Percentiles rank a stretch among this genome's conserved stretches.
Conservation (phyloP, 2,113 vertebrate species). For the Oxygymnocypris stewartii region DNA sequence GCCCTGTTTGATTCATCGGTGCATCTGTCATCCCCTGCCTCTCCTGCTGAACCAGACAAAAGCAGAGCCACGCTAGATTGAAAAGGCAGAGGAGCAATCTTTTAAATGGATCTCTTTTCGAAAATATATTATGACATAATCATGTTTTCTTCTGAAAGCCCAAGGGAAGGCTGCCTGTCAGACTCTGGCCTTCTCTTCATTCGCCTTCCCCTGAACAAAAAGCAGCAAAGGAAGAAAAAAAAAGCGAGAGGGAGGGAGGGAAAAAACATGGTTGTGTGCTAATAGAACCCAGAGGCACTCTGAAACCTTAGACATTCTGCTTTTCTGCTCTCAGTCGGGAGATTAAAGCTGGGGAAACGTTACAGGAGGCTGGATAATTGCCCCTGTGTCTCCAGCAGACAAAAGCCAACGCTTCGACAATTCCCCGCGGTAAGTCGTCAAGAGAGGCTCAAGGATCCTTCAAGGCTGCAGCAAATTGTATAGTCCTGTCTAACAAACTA, state of each 20-base stretch:
- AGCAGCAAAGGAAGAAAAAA: conserved; percentile 53
- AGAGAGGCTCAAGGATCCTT: conserved; percentile 77
- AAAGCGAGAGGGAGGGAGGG: background rate
- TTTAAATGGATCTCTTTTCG: conserved; percentile 76
- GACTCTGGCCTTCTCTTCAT: conserved; percentile 66
- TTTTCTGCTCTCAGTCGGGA: conserved; percentile 74
- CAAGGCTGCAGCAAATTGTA: conserved; percentile 77
- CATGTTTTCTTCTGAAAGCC: conserved; percentile 77
- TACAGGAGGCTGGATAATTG: conserved; percentile 79
- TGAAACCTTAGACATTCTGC: conserved; percentile 76
- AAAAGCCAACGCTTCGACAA: conserved; percentile 78
- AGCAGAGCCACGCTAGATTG: conserved; percentile 69
- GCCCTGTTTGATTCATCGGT: conserved; percentile 66
- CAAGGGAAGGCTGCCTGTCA: conserved; percentile 74
- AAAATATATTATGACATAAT: conserved; percentile 82
- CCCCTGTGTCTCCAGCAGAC: conserved; percentile 74
- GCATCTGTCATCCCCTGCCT: conserved; percentile 67
- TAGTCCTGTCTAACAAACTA: conserved; percentile 79
- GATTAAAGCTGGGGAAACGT: conserved; percentile 81
- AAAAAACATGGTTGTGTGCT: conserved; percentile 68
- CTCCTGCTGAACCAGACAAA: conserved; percentile 68
- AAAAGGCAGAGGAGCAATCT: conserved; percentile 73
- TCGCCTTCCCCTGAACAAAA: conserved; percentile 71
- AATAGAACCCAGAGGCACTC: conserved; percentile 80
- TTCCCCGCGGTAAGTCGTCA: conserved; percentile 72